Conservation (phyloP, 2,113 vertebrate genomes). For the Xiphophorus couchianus region DNA sequence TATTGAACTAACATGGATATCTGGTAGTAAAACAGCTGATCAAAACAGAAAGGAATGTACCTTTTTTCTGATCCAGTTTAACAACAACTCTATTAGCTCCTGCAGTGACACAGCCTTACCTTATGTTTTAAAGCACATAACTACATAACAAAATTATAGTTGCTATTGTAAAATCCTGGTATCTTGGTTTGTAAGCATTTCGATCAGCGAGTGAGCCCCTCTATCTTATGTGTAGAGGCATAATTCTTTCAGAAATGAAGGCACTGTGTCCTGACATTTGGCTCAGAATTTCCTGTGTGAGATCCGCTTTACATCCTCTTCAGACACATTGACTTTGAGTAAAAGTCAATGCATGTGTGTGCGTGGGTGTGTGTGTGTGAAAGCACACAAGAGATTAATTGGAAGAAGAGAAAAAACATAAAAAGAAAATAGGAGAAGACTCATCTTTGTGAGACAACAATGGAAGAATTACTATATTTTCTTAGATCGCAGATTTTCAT, state of each 20-base stretch:
- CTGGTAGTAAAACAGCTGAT: neutral
- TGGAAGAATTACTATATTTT: too few species aligned
- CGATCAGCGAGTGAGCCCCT: neutral
- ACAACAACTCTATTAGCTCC: neutral
- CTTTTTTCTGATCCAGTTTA: neutral
- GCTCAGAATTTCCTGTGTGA: slow-evolving; percentile 65
- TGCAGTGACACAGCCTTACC: neutral
- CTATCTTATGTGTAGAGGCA: slow-evolving; percentile 8
- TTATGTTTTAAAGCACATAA: slow-evolving; percentile 30
- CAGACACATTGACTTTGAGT: slow-evolving; percentile 12
- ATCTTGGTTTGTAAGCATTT: neutral
- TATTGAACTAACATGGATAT: neutral
- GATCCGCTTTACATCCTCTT: slow-evolving; percentile 40
- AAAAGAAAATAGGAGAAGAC: slow-evolving; percentile 23
- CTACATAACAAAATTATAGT: neutral
- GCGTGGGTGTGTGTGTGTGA: too few species aligned
- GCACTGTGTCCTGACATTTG: slow-evolving; percentile 56
- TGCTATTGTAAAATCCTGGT: neutral
- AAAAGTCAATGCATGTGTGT: neutral
- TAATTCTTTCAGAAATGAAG: slow-evolving; percentile 18
- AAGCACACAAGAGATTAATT: neutral
- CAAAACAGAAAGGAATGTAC: neutral
- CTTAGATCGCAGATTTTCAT: too few species aligned
- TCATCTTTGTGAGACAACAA: slow-evolving; percentile 18
- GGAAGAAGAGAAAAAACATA: neutral